Conservation (phyloP, 2,113 vertebrate species). For the Smithornis capensis region DNA sequence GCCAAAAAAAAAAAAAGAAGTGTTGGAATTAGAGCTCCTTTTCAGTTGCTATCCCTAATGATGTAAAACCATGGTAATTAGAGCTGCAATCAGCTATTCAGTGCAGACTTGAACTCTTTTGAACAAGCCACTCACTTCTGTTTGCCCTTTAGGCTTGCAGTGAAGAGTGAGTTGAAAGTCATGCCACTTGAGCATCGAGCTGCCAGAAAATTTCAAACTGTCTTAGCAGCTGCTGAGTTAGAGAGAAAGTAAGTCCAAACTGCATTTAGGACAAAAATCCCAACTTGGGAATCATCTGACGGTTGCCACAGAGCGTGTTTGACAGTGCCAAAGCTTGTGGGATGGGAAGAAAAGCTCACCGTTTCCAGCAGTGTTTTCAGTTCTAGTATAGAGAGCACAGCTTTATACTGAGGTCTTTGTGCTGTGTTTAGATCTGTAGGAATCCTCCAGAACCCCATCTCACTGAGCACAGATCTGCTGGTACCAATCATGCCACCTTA, state of each 20-base stretch:
- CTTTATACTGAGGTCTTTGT: conserved; percentile 24
- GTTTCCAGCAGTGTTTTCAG: conserved; percentile 4
- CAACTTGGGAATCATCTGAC: conserved; percentile 23
- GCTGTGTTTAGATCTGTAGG: not conserved
- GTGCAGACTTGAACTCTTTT: conserved; percentile 16
- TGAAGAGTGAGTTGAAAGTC: conserved; percentile 54
- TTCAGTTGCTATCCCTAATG: conserved; percentile 38
- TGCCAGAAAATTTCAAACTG: conserved; percentile 20
- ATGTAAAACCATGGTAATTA: conserved; percentile 57
- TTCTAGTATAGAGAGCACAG: not conserved
- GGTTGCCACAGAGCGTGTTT: conserved; percentile 27
- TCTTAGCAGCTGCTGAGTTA: conserved; percentile 30
- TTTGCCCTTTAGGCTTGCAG: conserved; percentile 53
- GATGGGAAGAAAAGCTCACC: not conserved
- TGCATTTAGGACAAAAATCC: conserved; percentile 11
- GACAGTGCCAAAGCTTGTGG: conserved; percentile 40
- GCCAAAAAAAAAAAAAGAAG: not conserved
- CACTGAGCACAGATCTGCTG: not conserved
- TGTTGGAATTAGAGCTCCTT: not conserved
- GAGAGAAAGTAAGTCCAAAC: not conserved
- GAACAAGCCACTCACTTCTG: conserved; percentile 30
- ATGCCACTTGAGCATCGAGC: not conserved
- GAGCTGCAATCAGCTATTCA: conserved; percentile 33
- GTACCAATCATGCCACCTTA: rapidly evolving
- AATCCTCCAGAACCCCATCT: not conserved